Percentiles rank a stretch among this genome's conserved stretches.
These are phyloP conservation scores for Megatriorchis doriae DNA, from an alignment of 2,113 vertebrate species.

Conservation along the genomic window DNA sequence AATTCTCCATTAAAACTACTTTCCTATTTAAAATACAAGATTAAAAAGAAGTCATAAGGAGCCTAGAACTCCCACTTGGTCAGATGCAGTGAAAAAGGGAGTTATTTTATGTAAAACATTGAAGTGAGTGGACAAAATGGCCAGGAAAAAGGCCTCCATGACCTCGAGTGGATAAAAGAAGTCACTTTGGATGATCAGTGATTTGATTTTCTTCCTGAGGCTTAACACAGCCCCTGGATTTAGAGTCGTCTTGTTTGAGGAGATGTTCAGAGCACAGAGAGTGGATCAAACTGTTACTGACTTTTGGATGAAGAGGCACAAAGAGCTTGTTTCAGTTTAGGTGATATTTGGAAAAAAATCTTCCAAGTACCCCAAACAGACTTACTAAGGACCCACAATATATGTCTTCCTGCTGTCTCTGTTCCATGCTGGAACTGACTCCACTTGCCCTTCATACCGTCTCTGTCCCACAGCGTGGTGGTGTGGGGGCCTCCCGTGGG, in stretches of 20 bases:
- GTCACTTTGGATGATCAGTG: background rate
- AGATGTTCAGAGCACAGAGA: background rate
- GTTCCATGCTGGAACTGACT: background rate
- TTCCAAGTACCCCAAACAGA: background rate
- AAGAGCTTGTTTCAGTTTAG: background rate
- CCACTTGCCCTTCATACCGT: background rate
- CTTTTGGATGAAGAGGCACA: background rate
- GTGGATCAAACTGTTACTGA: fast-evolving
- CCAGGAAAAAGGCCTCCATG: background rate
- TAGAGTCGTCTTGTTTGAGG: background rate
- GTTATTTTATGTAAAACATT: background rate
- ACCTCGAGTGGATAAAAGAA: background rate
- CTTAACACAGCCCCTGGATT: background rate
- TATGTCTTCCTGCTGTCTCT: background rate
- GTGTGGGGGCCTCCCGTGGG: background rate
- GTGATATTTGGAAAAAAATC: background rate
- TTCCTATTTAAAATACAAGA: background rate
- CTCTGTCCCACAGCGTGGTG: background rate
- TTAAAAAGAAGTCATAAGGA: background rate
- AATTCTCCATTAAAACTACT: background rate
- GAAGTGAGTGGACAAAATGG: background rate
- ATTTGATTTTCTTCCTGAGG: background rate
- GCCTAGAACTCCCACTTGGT: background rate
- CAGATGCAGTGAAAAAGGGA: background rate
- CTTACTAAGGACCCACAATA: background rate